Percentiles rank a stretch among this genome's conserved stretches.
phyloP scores from a whole-genome alignment of 1,140 invertebrate genomes.

The Drosophila lacteicornis region DNA sequence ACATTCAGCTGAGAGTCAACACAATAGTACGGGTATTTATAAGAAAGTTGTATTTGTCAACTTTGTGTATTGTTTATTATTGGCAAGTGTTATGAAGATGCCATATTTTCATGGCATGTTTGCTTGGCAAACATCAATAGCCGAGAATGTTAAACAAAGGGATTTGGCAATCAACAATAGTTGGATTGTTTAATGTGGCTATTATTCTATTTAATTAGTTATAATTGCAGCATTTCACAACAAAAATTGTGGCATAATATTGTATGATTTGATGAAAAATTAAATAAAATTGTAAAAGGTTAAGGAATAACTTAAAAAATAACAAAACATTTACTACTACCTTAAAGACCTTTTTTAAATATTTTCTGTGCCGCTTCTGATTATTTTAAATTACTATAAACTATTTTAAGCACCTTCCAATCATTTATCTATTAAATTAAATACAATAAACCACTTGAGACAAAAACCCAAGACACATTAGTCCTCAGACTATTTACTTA shows the following conservation, averaged over 20 bases:
- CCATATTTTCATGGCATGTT: neutral
- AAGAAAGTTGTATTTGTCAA: slow-evolving; percentile 1
- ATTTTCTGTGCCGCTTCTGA: too few relatives aligned
- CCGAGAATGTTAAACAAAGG: neutral
- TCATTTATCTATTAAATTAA: neutral
- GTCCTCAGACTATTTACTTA: neutral
- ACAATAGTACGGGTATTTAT: slow-evolving; percentile 9
- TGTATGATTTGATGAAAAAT: too few relatives aligned
- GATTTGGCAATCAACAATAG: neutral
- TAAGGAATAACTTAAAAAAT: too few relatives aligned
- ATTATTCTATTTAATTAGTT: slow-evolving; percentile 1
- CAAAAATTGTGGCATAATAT: too few relatives aligned
- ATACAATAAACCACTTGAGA: neutral
- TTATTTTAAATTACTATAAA: too few relatives aligned
- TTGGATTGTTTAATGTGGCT: neutral
- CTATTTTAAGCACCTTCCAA: too few relatives aligned
- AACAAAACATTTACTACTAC: too few relatives aligned
- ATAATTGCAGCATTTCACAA: neutral
- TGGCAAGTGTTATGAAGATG: slow-evolving; percentile 6
- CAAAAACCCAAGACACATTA: slow-evolving; percentile 4
- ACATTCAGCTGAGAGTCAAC: neutral
- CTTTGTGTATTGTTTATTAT: slow-evolving; percentile 5
- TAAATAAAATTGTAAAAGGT: too few relatives aligned
- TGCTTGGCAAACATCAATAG: slow-evolving; percentile 3
- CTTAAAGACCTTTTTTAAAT: too few relatives aligned